Conservation (phyloP, 2,113 vertebrate genomes). For the Paralichthys olivaceus region DNA sequence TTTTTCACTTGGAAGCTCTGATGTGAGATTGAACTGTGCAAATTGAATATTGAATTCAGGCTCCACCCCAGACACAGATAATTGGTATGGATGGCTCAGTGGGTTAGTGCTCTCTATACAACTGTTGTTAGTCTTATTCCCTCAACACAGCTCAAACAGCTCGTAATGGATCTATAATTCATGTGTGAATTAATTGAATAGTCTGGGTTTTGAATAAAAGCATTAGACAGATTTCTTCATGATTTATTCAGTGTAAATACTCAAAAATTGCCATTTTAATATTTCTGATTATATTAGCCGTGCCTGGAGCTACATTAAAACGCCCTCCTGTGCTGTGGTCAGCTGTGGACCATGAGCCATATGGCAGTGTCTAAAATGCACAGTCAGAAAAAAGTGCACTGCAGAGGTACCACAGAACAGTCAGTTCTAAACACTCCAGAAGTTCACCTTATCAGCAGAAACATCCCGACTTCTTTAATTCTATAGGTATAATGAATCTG, state of each 20-base stretch:
- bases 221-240: constrained; percentile 46
- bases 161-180: constrained; percentile 74
- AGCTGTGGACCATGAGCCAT: constrained; percentile 45
- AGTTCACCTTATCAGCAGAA: constrained; percentile 50
- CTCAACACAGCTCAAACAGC: constrained; percentile 57
- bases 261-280: constrained; percentile 55
- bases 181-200: constrained; percentile 65
- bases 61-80: constrained; percentile 72
- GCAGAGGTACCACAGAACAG: constrained; percentile 27
- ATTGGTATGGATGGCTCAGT: constrained; percentile 73
- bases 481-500: not conserved
- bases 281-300: constrained; percentile 44
- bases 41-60: constrained; percentile 76
- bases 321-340: constrained; percentile 47
- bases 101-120: constrained; percentile 64
- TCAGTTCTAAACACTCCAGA: constrained; percentile 37
- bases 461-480: constrained; percentile 31
- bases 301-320: constrained; percentile 21
- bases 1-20: constrained; percentile 41
- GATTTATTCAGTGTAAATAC: constrained; percentile 62
- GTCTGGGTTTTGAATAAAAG: constrained; percentile 62
- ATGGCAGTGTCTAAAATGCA: constrained; percentile 47
- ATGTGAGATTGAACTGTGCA: constrained; percentile 65
- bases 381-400: constrained; percentile 45
- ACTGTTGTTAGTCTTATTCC: constrained; percentile 70